A percentile compares a stretch with the other conserved stretches of the same genome.
These are phyloP conservation scores for Vannuccia rotundouncinata DNA, from an alignment of 2,888 invertebrate genomes.

Conservation along the genomic window DNA sequence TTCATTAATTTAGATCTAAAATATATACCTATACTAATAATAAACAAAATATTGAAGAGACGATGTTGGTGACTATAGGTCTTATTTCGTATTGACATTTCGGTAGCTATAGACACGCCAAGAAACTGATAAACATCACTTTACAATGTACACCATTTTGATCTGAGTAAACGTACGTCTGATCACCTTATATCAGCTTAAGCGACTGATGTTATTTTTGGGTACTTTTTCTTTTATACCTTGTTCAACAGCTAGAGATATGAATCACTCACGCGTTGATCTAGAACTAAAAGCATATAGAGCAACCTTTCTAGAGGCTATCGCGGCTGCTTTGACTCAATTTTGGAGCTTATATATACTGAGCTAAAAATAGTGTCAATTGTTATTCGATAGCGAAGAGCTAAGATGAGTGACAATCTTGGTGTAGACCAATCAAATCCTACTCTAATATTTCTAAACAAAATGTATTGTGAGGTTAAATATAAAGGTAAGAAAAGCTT, in stretches of 20 bases:
- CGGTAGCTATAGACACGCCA: no score
- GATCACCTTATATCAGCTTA: no score
- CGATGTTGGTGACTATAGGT: no score
- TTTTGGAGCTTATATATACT: background rate
- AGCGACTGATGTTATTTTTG: conserved; percentile 26
- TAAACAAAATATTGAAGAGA: no score
- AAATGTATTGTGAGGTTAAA: background rate
- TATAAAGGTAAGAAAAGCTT: background rate
- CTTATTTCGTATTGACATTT: no score
- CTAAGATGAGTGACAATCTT: background rate
- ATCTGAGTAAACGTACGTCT: no score
- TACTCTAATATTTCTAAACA: background rate
- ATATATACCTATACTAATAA: no score
- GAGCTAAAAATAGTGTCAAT: background rate
- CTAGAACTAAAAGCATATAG: background rate
- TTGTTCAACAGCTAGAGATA: background rate
- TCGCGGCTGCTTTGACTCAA: background rate
- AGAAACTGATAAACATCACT: no score
- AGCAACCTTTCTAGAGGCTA: background rate
- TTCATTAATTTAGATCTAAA: no score
- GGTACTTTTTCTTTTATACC: background rate
- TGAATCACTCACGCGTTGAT: background rate
- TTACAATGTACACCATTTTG: no score
- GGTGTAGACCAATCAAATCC: background rate
- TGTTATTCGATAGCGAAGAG: background rate